Base-by-base conservation (phyloP, 2,113 vertebrate genomes). In the Entomyzon cyanotis region DNA sequence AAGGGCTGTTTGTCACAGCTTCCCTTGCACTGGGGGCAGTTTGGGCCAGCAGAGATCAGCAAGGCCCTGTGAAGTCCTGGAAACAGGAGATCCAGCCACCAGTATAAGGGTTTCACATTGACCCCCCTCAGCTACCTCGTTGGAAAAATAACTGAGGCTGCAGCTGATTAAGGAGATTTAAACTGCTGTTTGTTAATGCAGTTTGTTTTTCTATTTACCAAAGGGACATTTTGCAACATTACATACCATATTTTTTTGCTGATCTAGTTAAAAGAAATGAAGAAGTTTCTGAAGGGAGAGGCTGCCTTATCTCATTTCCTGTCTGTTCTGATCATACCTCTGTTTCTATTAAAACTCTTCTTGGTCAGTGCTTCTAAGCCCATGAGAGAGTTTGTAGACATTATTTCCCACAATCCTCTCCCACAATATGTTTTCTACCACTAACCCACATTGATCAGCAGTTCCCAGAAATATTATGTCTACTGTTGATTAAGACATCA, bases 401-500 rank as follows among this genome's bases (percentile, higher is more conserved):
- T 50, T 70, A 31, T 19, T 87, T 88, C 75, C 50, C 59, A 77
- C 35, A 87, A 6, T 42, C 19, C 9, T 65, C 17, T 80, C 27
- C 39, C 39, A 39, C 39, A 20, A 31, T 56, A 64, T 4, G 28
- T 81, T 93, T 91, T 83, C 87, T 13, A 25, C 73, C 67, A 70
- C 46, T 84, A 87, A 23, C 41, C 28, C 35, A 49, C 41, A 69
- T 11, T 69, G 89, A 87, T 76, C 89, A 64, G 31, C 30, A 85
- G 65, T 76, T 93, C 60, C 59, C 74, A 77, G 84, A 95, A 94
- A 88, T 92, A 83, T 44, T 83, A 53, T 70, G 63, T 90, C 60
- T 77, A 10, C 42, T 74, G 15, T 56, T 96, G 94, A 95, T 97
- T 84, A 96, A 96, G 93, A 94, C 92, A 86, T 91, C 59, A 77